Evolutionary conservation across 1,140 invertebrate species (phyloP), one percentile per base, ranked within the genome.

Genomic region (Lutraria rhynchaena): DNA sequence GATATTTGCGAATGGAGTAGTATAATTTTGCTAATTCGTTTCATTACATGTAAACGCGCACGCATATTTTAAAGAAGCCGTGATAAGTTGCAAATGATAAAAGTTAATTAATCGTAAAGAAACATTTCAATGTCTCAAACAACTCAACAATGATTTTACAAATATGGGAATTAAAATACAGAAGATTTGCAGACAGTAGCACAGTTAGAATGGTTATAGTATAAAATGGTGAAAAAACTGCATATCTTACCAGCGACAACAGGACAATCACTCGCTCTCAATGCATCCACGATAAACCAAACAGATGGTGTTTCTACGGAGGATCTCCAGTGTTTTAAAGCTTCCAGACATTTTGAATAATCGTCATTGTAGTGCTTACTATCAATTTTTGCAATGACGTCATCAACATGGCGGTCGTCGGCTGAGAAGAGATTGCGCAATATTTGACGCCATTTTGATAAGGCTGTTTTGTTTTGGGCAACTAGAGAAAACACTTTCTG

Each of bases 321-420:
- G 19, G 57, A 27, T 58, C 57, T 67, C 75, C 60, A 77, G 33
- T 77, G 61, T 3, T 31, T 5, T 17, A 77, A 27, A 1, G 75
- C 60, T 9, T 31, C 46, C n/a, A 53, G 31, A 22, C 60, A 77
- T 65, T 57, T 65, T 0, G 61, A 27, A 24, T 27, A 15, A 22
- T 77, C 61, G n/a, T 65, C 63, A 1, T 41, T 35, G 33, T 60
- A 46, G 60, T 63, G 60, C 19, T 67, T 67, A 19, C 51, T 60
- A 44, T 77, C 75, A 27, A 77, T 77, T 33, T 77, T 58, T 31
- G 37, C 49, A 19, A 46, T 57, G 24, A 77, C 46, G 31, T 77
- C 61, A 19, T 17, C 11, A 7, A 57, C 24, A 19, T 65, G 27
- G 24, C 17, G 11, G 17, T n/a, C 75, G n/a, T 77, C 61, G 11